Evolutionary conservation across 2,113 vertebrate species (phyloP).

Genomic region (Illadopsis cleaveri): DNA sequence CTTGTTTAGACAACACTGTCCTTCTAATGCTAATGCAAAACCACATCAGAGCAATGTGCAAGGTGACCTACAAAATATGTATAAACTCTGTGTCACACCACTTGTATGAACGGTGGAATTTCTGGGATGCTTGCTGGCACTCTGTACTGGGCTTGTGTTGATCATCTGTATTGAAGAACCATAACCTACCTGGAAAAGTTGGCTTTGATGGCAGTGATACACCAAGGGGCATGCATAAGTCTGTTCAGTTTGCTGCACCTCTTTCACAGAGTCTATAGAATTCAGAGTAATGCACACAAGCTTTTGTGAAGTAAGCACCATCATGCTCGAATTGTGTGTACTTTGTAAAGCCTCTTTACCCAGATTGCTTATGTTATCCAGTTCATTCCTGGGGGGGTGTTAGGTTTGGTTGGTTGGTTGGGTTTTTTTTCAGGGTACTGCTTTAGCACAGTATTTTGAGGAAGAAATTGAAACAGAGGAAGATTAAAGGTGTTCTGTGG

Average conservation of each 20-base stretch:
- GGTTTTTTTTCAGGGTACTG: neutral
- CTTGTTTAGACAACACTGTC: neutral
- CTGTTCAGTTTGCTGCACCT: neutral
- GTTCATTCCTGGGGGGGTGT: neutral
- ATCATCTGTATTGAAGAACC: neutral
- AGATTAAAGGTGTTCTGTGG: conserved; percentile 65
- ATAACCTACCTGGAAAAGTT: neutral
- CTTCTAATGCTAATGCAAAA: neutral
- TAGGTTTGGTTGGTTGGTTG: neutral
- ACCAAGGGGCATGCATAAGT: neutral
- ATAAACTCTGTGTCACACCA: neutral
- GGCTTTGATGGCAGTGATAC: neutral
- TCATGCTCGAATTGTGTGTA: neutral
- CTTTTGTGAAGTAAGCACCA: neutral
- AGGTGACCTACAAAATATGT: neutral
- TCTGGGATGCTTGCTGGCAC: neutral
- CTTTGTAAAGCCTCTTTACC: conserved; percentile 10
- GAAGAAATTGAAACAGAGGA: conserved; percentile 39
- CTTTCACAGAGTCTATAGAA: neutral
- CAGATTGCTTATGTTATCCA: conserved; percentile 29
- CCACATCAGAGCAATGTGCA: neutral
- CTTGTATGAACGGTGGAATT: neutral
- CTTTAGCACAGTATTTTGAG: conserved; percentile 11
- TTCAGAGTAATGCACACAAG: neutral
- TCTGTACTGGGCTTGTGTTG: neutral